Conservation (phyloP, 2,113 vertebrate species). For the Phrynosoma platyrhinos region DNA sequence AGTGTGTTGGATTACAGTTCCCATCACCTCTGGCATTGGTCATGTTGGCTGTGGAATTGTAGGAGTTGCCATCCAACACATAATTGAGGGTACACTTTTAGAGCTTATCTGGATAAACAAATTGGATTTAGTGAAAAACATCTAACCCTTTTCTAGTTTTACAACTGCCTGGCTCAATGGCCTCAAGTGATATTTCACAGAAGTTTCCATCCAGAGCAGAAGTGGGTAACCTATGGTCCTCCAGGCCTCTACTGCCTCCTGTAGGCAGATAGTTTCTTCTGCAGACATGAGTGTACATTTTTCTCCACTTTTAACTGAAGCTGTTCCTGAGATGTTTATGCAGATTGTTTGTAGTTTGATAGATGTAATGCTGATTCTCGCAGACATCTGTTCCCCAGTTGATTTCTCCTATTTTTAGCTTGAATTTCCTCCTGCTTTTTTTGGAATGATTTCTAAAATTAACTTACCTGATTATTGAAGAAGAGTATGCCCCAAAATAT, state of each 20-base stretch:
- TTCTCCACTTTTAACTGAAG: neutral
- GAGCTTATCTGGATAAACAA: too few species aligned
- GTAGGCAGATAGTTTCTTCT: neutral
- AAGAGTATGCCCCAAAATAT: neutral
- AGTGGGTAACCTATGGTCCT: neutral
- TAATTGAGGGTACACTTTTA: too few species aligned
- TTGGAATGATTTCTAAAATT: conserved; percentile 10
- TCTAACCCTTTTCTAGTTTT: too few species aligned
- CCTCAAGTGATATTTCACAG: too few species aligned
- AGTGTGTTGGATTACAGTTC: too few species aligned
- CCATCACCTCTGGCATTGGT: too few species aligned
- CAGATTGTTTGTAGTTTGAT: neutral
- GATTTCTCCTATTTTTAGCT: conserved; percentile 29
- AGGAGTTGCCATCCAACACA: too few species aligned
- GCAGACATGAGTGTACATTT: too few species aligned
- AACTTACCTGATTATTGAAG: conserved; percentile 11
- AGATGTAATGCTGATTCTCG: neutral
- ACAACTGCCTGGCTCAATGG: too few species aligned
- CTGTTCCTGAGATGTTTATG: neutral
- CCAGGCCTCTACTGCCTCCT: neutral
- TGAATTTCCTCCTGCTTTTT: neutral
- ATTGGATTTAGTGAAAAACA: too few species aligned
- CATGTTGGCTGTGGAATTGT: too few species aligned
- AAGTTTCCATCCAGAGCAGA: neutral
- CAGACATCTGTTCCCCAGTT: conserved; percentile 2